phyloP scores from a whole-genome alignment of 2,797 vertebrate species.

The Arrhamphus sclerolepis region DNA sequence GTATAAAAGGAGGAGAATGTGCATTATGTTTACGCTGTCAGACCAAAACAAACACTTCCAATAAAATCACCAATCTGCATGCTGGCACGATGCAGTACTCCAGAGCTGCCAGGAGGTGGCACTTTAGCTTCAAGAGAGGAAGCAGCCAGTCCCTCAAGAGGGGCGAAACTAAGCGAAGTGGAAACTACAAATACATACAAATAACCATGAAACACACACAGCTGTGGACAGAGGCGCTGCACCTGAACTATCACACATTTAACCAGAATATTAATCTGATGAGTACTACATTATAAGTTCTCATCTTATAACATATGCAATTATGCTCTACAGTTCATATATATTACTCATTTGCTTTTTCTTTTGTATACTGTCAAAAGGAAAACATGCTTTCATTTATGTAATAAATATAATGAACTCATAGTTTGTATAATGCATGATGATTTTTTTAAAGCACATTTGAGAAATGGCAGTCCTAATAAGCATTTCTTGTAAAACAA shows the following conservation, averaged over 20 bases:
- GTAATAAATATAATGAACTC: conserved; percentile 1
- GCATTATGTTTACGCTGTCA: conserved; percentile 62
- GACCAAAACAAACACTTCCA: conserved; percentile 43
- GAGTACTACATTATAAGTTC: conserved; percentile 10
- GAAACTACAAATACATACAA: conserved; percentile 52
- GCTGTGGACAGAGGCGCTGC: conserved; percentile 21
- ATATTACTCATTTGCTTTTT: conserved; percentile 11
- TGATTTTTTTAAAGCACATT: conserved; percentile 10
- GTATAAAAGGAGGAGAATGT: conserved; percentile 59
- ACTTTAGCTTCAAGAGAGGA: conserved; percentile 80
- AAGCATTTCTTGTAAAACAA: conserved; percentile 6
- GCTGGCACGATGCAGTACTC: conserved; percentile 49
- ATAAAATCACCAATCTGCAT: conserved; percentile 54
- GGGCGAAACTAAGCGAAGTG: conserved; percentile 31
- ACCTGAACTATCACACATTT: conserved; percentile 18
- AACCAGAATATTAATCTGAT: conserved; percentile 7
- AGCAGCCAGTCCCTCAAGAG: conserved; percentile 25
- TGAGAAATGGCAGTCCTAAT: conserved; percentile 10
- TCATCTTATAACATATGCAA: conserved; percentile 10
- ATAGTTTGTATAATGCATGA: too few species aligned
- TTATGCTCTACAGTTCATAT: conserved; percentile 2
- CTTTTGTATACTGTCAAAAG: too few species aligned
- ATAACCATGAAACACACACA: conserved; percentile 37
- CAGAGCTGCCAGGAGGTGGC: conserved; percentile 79
- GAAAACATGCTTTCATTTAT: conserved; percentile 9